These are phyloP conservation scores for Cariama cristata DNA, from an alignment of 2,113 vertebrate genomes.

Conservation along the genomic window DNA sequence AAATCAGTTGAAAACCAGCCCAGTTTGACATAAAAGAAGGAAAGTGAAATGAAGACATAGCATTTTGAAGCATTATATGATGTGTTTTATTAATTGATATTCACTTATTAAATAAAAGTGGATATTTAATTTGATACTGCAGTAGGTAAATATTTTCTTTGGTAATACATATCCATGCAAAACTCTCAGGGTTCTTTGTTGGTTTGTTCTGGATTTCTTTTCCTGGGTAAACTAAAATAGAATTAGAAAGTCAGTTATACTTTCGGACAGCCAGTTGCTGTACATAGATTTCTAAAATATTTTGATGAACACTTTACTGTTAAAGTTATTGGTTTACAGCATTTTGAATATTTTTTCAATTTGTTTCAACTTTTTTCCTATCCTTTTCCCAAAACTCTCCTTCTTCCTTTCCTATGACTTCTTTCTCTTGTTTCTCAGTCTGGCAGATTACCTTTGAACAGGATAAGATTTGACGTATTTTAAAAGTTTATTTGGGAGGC, in stretches of 20 bases:
- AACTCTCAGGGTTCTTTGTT: background rate
- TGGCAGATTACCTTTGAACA: background rate
- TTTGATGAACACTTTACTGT: background rate
- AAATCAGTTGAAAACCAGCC: background rate
- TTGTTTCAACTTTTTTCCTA: background rate
- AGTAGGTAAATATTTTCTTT: background rate
- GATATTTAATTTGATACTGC: background rate
- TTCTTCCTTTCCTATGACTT: background rate
- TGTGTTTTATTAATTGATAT: background rate
- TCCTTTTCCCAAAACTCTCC: background rate
- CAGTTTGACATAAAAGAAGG: background rate
- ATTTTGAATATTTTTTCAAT: background rate
- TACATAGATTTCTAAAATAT: background rate
- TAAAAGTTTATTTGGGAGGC: background rate
- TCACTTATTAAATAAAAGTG: background rate
- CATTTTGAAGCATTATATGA: background rate
- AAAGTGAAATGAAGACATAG: background rate
- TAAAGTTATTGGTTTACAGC: rapidly evolving
- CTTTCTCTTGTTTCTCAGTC: background rate
- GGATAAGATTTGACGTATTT: background rate
- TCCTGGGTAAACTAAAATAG: background rate
- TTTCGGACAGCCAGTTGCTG: background rate
- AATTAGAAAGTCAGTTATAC: background rate
- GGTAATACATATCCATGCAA: background rate
- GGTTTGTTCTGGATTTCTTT: background rate